These are phyloP conservation scores for Danio aesculapii DNA, from an alignment of 2,797 vertebrate genomes.

Conservation along the genomic window DNA sequence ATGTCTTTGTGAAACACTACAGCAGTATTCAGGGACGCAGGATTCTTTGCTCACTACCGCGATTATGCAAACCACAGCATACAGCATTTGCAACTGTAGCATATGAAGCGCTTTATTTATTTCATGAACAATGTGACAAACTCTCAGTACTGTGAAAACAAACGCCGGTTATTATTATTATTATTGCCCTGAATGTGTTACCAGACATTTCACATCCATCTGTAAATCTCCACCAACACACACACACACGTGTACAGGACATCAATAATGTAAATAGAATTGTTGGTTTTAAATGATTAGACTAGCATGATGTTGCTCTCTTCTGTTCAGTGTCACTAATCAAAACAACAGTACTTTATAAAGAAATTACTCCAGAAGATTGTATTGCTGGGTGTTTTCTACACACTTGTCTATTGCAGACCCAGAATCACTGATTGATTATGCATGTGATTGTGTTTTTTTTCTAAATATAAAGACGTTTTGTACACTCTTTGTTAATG, in stretches of 20 bases:
- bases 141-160: slow-evolving; percentile 29
- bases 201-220: slow-evolving; percentile 38
- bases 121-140: slow-evolving; percentile 59
- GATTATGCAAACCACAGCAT: slow-evolving; percentile 80
- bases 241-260: slow-evolving; percentile 28
- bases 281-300: slow-evolving; percentile 66
- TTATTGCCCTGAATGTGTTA: slow-evolving; percentile 23
- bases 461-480: neutral
- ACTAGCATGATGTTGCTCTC: slow-evolving; percentile 62
- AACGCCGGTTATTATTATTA: neutral
- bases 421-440: slow-evolving; percentile 24
- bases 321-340: slow-evolving; percentile 47
- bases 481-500: slow-evolving; percentile 3
- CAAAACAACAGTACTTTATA: slow-evolving; percentile 54
- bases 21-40: slow-evolving; percentile 85
- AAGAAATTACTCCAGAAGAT: slow-evolving; percentile 59
- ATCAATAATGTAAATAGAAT: slow-evolving; percentile 66
- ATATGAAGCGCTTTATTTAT: slow-evolving; percentile 75
- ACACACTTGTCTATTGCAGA: slow-evolving; percentile 57
- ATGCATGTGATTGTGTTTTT: neutral
- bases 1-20: slow-evolving; percentile 63
- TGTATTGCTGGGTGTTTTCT: slow-evolving; percentile 61
- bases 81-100: slow-evolving; percentile 76
- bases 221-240: slow-evolving; percentile 9
- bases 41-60: slow-evolving; percentile 81